Conservation (phyloP, 1,140 invertebrate species). For the Drosophila tristis region DNA sequence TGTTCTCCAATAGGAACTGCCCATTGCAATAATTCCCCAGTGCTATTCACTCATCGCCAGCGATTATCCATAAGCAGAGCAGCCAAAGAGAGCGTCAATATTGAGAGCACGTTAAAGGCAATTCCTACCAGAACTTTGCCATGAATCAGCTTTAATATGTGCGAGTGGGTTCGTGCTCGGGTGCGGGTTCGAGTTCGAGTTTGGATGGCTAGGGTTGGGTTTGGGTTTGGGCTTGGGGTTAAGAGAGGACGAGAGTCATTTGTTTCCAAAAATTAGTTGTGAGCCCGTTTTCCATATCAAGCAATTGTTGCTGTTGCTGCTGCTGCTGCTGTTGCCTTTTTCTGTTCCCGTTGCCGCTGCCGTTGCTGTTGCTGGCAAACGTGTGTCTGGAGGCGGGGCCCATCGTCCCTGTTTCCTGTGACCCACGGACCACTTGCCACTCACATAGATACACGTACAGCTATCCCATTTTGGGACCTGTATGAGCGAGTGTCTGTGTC, state of each 20-base stretch:
- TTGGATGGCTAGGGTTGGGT: background rate
- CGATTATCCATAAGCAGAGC: constrained; percentile 5
- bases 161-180: background rate
- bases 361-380: constrained; percentile 1
- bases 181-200: background rate
- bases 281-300: constrained; percentile 65
- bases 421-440: constrained; percentile 32
- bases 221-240: constrained; percentile 5
- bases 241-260: constrained; percentile 58
- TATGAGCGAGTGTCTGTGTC: constrained; percentile 13
- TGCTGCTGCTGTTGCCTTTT: constrained; percentile 49
- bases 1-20: background rate
- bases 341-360: constrained; percentile 25
- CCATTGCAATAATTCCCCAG: constrained; percentile 27
- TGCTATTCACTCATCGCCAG: constrained; percentile 31
- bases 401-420: constrained; percentile 52
- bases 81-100: background rate
- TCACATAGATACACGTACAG: constrained; percentile 19
- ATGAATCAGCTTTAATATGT: constrained; percentile 32
- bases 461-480: constrained; percentile 74
- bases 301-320: constrained; percentile 51
- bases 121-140: constrained; percentile 8
- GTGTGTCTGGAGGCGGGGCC: constrained; percentile 43
- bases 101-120: constrained; percentile 11
- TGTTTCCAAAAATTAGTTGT: constrained; percentile 77